These are phyloP conservation scores for Austrofundulus limnaeus DNA, from an alignment of 2,113 vertebrate species.

Conservation along the genomic window DNA sequence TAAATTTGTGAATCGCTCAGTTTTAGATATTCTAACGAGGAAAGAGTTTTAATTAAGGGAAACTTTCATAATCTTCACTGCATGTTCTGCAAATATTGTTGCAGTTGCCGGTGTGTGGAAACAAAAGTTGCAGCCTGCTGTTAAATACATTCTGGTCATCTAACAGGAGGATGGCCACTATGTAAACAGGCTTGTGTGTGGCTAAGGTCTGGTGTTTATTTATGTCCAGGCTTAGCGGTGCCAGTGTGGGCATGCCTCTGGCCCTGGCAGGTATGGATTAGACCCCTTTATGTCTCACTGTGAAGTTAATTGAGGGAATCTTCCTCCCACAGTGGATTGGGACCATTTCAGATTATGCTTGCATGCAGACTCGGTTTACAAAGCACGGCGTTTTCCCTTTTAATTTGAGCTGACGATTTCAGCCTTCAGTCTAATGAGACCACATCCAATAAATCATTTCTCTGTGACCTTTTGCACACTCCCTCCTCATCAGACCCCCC, in stretches of 20 bases:
- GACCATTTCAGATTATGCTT: slow-evolving; percentile 47
- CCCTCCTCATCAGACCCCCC: slow-evolving; percentile 28
- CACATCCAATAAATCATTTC: slow-evolving; percentile 50
- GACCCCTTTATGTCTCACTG: slow-evolving; percentile 60
- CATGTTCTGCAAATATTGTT: slow-evolving; percentile 16
- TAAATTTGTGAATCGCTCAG: slow-evolving; percentile 11
- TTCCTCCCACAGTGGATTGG: slow-evolving; percentile 49
- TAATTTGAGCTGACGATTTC: slow-evolving; percentile 51
- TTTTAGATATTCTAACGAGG: slow-evolving; percentile 30
- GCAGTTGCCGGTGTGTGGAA: slow-evolving; percentile 7
- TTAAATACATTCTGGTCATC: slow-evolving; percentile 22
- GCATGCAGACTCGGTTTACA: slow-evolving; percentile 29
- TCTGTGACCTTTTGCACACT: slow-evolving; percentile 60
- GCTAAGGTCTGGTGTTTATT: slow-evolving; percentile 45
- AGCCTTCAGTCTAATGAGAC: slow-evolving; percentile 40
- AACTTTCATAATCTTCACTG: slow-evolving; percentile 18
- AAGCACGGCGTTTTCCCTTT: slow-evolving; percentile 45
- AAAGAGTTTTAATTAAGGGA: slow-evolving; percentile 36
- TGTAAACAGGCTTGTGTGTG: slow-evolving; percentile 20
- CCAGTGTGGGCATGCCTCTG: slow-evolving; percentile 40
- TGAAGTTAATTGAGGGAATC: slow-evolving; percentile 71
- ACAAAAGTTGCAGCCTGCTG: slow-evolving; percentile 14
- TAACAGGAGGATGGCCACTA: slow-evolving; percentile 16
- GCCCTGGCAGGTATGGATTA: slow-evolving; percentile 70
- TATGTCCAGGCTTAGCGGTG: slow-evolving; percentile 53